phyloP scores from a whole-genome alignment of 2,888 invertebrate genomes.

The Drosophila sordidapex region DNA sequence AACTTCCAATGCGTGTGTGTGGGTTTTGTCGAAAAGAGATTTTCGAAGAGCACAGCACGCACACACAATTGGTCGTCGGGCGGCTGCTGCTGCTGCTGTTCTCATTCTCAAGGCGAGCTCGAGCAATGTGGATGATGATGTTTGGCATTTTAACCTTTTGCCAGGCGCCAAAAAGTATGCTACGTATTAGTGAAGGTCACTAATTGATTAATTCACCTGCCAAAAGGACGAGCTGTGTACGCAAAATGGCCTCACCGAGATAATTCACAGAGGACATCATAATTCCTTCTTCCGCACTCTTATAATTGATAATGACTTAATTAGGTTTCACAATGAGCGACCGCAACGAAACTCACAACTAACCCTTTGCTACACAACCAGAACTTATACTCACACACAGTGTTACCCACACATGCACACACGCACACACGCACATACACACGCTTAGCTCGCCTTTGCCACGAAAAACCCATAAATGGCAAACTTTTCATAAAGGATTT shows the following conservation, averaged over 20 bases:
- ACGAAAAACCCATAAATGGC: conserved; percentile 66
- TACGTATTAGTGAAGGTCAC: conserved; percentile 69
- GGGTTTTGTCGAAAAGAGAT: conserved; percentile 35
- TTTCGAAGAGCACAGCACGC: conserved; percentile 13
- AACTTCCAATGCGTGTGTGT: conserved; percentile 46
- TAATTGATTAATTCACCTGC: conserved; percentile 76
- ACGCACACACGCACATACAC: conserved; percentile 18
- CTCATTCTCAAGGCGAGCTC: conserved; percentile 29
- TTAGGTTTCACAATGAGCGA: conserved; percentile 65
- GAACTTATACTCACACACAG: conserved; percentile 17
- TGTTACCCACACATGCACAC: not conserved
- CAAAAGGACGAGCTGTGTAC: conserved; percentile 16
- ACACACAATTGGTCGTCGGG: conserved; percentile 20
- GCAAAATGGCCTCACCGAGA: conserved; percentile 8
- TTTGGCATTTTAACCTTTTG: conserved; percentile 77
- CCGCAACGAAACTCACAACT: conserved; percentile 9
- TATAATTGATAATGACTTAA: conserved; percentile 76
- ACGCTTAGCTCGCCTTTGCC: conserved; percentile 33
- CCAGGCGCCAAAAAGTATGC: conserved; percentile 56
- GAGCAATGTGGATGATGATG: conserved; percentile 50
- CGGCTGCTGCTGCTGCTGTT: conserved; percentile 13
- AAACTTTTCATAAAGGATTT: conserved; percentile 79
- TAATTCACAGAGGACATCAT: conserved; percentile 2
- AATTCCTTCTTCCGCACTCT: conserved; percentile 16
- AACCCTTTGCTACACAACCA: conserved; percentile 25